These are phyloP conservation scores for Pseudomyrmex flavicornis DNA, from an alignment of 1,140 invertebrate genomes.

Conservation along the genomic window DNA sequence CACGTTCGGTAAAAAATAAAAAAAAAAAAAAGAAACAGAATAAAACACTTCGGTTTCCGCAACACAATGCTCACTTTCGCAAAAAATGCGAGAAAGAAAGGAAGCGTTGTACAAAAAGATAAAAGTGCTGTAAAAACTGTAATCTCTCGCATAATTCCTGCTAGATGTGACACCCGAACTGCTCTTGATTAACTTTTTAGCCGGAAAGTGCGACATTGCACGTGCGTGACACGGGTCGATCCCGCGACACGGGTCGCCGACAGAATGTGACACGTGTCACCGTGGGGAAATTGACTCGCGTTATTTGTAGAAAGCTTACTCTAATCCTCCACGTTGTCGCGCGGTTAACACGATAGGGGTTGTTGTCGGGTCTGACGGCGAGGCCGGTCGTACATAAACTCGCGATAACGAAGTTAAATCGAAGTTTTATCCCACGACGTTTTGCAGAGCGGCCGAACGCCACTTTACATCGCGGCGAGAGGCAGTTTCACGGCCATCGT, in stretches of 20 bases:
- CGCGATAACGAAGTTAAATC: slow-evolving; percentile 59
- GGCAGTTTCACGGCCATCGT: slow-evolving; percentile 94
- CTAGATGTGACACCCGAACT: slow-evolving; percentile 9
- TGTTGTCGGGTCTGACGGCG: not conserved
- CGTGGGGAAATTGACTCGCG: slow-evolving; percentile 24
- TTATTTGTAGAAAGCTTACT: slow-evolving; percentile 32
- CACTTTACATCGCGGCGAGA: slow-evolving; percentile 90
- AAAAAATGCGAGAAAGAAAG: not conserved
- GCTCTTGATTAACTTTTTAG: slow-evolving; percentile 11
- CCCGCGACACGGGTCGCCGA: not conserved
- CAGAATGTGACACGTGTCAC: slow-evolving; percentile 4
- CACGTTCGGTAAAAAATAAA: not conserved
- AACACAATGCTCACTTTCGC: not conserved
- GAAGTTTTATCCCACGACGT: slow-evolving; percentile 59
- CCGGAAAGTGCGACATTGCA: not conserved
- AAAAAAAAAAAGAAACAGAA: not conserved
- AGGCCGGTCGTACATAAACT: not conserved
- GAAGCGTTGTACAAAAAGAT: not conserved
- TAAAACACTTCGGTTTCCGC: not conserved
- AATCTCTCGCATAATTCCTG: not conserved
- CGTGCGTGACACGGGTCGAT: not conserved
- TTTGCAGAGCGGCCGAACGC: slow-evolving; percentile 88
- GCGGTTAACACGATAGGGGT: slow-evolving; percentile 12
- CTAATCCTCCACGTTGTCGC: slow-evolving; percentile 25
- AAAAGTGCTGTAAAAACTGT: too few species aligned